Conservation (phyloP, 2,888 invertebrate genomes). For the Dastarcus helophoroides region DNA sequence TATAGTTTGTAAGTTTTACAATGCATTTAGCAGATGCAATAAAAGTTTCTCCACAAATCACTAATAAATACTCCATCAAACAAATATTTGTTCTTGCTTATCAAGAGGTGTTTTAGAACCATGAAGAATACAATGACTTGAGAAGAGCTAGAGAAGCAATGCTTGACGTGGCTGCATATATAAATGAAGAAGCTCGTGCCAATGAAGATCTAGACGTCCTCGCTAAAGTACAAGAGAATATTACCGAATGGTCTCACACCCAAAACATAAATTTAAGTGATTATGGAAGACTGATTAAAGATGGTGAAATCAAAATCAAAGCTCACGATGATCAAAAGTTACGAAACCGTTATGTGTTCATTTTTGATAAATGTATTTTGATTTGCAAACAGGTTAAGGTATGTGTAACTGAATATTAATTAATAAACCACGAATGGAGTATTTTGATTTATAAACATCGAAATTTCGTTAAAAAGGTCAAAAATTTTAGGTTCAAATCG, state of each 20-base stretch:
- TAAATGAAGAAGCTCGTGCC: conserved; percentile 96
- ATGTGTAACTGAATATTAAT: too few relatives aligned
- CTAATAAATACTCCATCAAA: too few relatives aligned
- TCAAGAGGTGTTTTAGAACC: conserved; percentile 52
- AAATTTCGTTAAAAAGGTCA: too few relatives aligned
- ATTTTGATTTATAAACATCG: too few relatives aligned
- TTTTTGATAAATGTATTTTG: conserved; percentile 95
- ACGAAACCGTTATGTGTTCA: conserved; percentile 82
- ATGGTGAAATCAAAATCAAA: conserved; percentile 89
- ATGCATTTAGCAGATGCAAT: too few relatives aligned
- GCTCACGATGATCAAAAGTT: conserved; percentile 81
- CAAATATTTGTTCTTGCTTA: too few relatives aligned
- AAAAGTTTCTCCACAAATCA: too few relatives aligned
- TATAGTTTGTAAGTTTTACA: too few relatives aligned
- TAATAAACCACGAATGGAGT: too few relatives aligned
- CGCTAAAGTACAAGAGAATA: conserved; percentile 79
- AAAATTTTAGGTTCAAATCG: not conserved
- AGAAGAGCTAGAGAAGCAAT: conserved; percentile 87
- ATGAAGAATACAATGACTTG: conserved; percentile 73
- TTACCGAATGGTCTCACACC: conserved; percentile 59
- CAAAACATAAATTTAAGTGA: conserved; percentile 71
- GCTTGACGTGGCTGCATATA: conserved; percentile 93
- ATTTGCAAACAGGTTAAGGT: conserved; percentile 79
- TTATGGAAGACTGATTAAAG: conserved; percentile 83
- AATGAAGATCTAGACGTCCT: conserved; percentile 86